Evolutionary conservation across 2,113 vertebrate genomes (phyloP).

Genomic region (Microtus montanus): DNA sequence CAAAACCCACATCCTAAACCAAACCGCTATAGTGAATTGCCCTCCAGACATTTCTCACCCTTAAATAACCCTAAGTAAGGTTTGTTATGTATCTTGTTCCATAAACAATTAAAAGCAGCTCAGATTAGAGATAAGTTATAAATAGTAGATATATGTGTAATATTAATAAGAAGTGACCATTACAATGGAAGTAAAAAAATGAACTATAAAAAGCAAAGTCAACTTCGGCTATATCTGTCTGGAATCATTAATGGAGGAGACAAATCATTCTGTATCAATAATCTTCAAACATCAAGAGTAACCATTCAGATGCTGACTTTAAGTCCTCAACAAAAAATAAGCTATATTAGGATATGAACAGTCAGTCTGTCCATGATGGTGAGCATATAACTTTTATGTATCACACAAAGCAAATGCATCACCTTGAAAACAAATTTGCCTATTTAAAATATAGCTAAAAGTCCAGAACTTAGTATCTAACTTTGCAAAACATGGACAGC

Average conservation of each 20-base stretch:
- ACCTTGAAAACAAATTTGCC: constrained; percentile 27
- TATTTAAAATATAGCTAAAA: constrained; percentile 60
- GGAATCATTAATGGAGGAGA: constrained; percentile 42
- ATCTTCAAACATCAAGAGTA: constrained; percentile 33
- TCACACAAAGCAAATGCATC: constrained; percentile 9
- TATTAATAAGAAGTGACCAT: constrained; percentile 36
- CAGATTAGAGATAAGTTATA: neutral
- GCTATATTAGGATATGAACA: constrained; percentile 34
- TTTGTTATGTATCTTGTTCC: constrained; percentile 37
- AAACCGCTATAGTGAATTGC: neutral
- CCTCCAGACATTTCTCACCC: constrained; percentile 49
- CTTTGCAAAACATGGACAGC: constrained; percentile 54
- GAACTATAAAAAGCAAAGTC: neutral
- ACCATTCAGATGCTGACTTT: constrained; percentile 7
- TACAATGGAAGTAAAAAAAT: constrained; percentile 54
- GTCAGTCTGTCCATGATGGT: neutral
- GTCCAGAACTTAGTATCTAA: constrained; percentile 23
- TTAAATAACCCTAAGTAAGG: constrained; percentile 26
- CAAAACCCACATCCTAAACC: constrained; percentile 34
- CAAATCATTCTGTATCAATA: constrained; percentile 46
- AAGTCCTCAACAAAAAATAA: constrained; percentile 53
- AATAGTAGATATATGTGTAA: neutral
- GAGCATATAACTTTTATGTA: constrained; percentile 18
- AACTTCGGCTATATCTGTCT: constrained; percentile 33
- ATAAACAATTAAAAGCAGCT: constrained; percentile 27